Conservation (phyloP, 2,113 vertebrate species). For the Pomatostomus ruficeps region DNA sequence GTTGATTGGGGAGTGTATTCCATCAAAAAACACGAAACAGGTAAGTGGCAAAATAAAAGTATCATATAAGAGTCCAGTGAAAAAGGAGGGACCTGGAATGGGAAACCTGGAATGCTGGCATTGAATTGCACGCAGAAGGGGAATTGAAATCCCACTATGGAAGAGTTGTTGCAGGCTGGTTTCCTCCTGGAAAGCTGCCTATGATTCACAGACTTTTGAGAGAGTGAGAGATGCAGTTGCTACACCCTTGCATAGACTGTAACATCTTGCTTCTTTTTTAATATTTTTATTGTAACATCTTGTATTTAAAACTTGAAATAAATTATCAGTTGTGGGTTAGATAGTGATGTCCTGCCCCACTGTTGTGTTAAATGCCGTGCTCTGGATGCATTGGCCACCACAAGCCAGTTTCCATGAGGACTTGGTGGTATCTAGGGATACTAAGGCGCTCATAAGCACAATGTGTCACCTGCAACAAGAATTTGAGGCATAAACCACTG, state of each 20-base stretch:
- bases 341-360: neutral
- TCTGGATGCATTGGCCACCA: neutral
- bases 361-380: rapidly evolving
- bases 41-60: neutral
- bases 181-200: neutral
- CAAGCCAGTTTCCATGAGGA: neutral
- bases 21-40: neutral
- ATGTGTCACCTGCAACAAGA: neutral
- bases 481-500: neutral
- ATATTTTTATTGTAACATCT: neutral
- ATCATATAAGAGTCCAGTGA: neutral
- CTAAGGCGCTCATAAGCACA: neutral
- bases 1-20: neutral
- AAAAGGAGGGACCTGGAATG: neutral
- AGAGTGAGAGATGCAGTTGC: neutral
- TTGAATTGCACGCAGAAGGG: neutral
- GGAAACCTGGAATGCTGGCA: neutral
- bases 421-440: neutral
- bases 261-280: neutral
- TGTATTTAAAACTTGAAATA: neutral
- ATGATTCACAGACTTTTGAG: neutral
- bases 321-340: neutral
- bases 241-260: neutral
- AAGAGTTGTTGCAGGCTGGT: neutral
- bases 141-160: neutral